Base-by-base conservation (phyloP, 2,888 invertebrate genomes). In the Perizoma affinitatum region DNA sequence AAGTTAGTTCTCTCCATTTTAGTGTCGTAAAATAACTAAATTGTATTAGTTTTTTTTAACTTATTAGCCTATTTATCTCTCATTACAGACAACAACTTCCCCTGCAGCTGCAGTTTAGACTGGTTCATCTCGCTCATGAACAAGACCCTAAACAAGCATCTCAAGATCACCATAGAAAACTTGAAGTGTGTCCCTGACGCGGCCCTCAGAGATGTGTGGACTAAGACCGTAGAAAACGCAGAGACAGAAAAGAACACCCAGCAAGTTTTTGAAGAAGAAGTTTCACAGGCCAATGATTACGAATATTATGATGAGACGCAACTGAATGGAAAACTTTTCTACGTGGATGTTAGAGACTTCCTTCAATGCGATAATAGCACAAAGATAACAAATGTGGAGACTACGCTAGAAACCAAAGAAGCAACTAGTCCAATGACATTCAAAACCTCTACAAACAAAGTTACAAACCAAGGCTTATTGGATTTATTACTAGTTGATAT, bases 271-370 rank as follows among this genome's bases (percentile, higher is more conserved):
- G 84, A 79, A 46, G 82, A 82, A 0, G 80, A 80, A 36, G 77
- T 76, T 36, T 34, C 70, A 3, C 73, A 72, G 62, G 69, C 43
- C 6, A 76, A 75, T 61, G 80, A 90, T 6, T 89, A 88, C 42
- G 92, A 92, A 72, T 91, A 90, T 62, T 92, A 92, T 42, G 92
- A 92, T 33, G 90, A 90, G 0, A 75, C 84, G 1, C 87, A 89
- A 67, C 69, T 91, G 0, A 84, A 88, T 51, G 92, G 91, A n/a
- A 88, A 85, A 63, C 68, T 92, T 4, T 92, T 92, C 66, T 92
- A 88, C 53, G 70, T 81, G 41, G 91, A 92, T 55, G 68, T 91
- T 36, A 85, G 88, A 70, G 81, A 82, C 48, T 65, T 90, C 43
- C 73, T 90, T 1, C 86, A 88, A 56, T 91, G 91, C 55, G 49